Evolutionary conservation across 2,797 vertebrate species (phyloP), one percentile per base, ranked within the genome.

Genomic region (Oreochromis grahami): DNA sequence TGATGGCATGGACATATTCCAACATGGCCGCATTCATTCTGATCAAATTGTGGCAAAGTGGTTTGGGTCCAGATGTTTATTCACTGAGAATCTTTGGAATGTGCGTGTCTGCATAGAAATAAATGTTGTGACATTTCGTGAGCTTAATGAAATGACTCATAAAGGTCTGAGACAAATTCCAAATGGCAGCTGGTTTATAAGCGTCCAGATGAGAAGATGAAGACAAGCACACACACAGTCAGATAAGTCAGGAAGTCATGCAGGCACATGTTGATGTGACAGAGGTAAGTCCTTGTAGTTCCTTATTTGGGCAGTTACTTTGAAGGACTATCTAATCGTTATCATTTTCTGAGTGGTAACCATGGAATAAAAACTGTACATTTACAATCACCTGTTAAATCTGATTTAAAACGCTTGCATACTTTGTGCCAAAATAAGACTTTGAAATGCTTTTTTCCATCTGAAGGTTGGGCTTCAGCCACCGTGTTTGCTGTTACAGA

Each of bases 51-150:
- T 21, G 63, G 36, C 19, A 68, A 14, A 41, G 12, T 3, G 19
- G 34, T 65, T 38, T n/a, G 19, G 1, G n/a, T 68, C 1, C 45
- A 17, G 45, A 15, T 3, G 6, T 10, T 15, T 15, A 17, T 6
- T 19, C 63, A 68, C 63, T 41, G 63, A 68, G 36, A 24, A 24
- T 68, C 63, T 6, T 68, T 68, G 36, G 36, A 21, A 65, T 38
- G 60, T 13, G 38, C 5, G 5, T 9, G 34, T 68, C 36, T 43
- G 63, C 13, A 26, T 24, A 10, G 41, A 70, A 70, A 43, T 43
- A 26, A 17, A 43, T 43, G n/a, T 15, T 68, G 36, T 43, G n/a
- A 68, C 0, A 0, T 15, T 43, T 1, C 0, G 2, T 70, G 17
- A 70, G 38, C 21, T 43, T 43, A 41, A 24, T 68, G 7, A 68